Base-by-base conservation (phyloP, 2,888 invertebrate species). In the Carterocephalus palaemon region DNA sequence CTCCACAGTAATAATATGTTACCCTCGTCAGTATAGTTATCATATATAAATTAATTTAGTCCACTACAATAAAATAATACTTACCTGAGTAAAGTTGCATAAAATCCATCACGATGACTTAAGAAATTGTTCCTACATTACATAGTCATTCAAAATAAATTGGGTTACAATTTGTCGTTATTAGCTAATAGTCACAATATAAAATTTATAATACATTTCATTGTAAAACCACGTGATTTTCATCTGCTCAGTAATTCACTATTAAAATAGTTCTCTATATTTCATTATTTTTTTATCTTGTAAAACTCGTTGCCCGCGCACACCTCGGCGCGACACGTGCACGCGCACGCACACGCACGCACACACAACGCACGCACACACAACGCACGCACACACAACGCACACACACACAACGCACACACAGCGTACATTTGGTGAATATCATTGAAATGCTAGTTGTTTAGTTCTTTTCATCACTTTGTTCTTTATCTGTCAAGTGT, bases 401-500 rank as follows among this genome's bases (percentile, higher is more conserved):
- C 33, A 46, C 54, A 52, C 49, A 51, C 56, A 51, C 46, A 48
- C 54, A 47, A 51, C 37, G 42, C 48, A 45, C 50, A 42, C 38
- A 46, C 48, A 8, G n/a, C n/a, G n/a, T n/a, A 26, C 33, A 33
- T 41, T 41, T 41, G 41, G 41, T 41, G 15, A 28, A 38, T 41
- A 33, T 19, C 13, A 20, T 13, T 33, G 41, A 42, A 34, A 42
- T 28, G 42, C 15, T 13, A 26, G 33, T 9, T 17, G 7, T 26
- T 26, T 12, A 16, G 6, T 23, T 10, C 7, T 32, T 17, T 16
- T 24, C 9, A 40, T 22, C 28, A 31, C 3, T 33, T 36, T 4
- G 20, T 10, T 15, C 12, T 6, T 32, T 38, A n/a, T n/a, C n/a
- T n/a, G n/a, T n/a, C n/a, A n/a, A n/a, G n/a, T n/a, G n/a, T n/a